Conservation (phyloP, 2,888 invertebrate genomes). For the Chouioia cunea region DNA sequence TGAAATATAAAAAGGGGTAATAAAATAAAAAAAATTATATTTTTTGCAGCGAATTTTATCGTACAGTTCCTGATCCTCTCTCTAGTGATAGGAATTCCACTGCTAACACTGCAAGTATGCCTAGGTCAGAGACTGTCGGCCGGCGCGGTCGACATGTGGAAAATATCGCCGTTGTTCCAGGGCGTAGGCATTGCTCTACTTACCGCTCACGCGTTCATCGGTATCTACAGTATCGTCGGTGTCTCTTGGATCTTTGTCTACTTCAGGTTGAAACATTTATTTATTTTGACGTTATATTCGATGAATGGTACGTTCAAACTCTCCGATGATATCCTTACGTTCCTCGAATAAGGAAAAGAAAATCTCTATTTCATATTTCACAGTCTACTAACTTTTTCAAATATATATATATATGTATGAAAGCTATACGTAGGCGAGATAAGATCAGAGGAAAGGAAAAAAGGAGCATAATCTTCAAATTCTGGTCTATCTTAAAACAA, state of each 20-base stretch:
- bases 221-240: conserved; percentile 88
- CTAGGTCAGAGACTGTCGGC: conserved; percentile 87
- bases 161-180: conserved; percentile 90
- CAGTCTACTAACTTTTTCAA: no score
- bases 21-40: no score
- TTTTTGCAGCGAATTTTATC: conserved; percentile 80
- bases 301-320: background rate
- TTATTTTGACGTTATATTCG: no score
- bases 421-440: no score
- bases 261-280: conserved; percentile 69
- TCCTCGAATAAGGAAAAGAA: no score
- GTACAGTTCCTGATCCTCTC: conserved; percentile 89
- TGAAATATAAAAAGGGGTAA: no score
- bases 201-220: conserved; percentile 83
- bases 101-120: conserved; percentile 87
- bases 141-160: conserved; percentile 94
- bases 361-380: no score
- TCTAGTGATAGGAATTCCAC: conserved; percentile 84
- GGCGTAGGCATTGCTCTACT: conserved; percentile 89
- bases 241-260: conserved; percentile 94
- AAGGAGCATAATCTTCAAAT: no score
- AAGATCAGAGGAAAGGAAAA: no score
- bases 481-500: no score
- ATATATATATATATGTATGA: no score
- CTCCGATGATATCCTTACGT: no score